Base-by-base conservation (phyloP, 2,888 invertebrate species). In the Sturmia bella region DNA sequence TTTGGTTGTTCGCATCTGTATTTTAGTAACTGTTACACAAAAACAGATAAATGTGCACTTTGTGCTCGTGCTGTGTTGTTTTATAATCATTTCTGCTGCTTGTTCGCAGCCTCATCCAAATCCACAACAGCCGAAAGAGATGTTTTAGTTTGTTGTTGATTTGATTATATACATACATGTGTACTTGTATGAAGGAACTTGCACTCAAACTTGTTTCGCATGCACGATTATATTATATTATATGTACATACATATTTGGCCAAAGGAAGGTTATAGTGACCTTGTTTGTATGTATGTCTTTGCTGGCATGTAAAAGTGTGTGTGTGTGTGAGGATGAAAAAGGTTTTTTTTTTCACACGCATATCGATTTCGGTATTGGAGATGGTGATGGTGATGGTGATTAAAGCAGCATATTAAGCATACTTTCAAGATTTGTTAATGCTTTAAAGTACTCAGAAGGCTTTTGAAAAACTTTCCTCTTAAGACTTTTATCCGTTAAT, bases 211-310 rank as follows among this genome's bases (percentile, higher is more conserved):
- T 32, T 7, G 32, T 32, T 1, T 32, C 9, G 32, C 43, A 15
- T 41, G 5, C 15, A n/a, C 24, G 24, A 27, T 19, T 39, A 13
- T 37, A 39, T 52, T n/a, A 6, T 52, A 17, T n/a, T n/a, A n/a
- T n/a, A n/a, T n/a, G n/a, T n/a, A n/a, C n/a, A n/a, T n/a, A n/a
- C n/a, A n/a, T 52, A 12, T 54, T 43, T 43, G 24, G 32, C 27
- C 19, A 17, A 7, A 11, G 43, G 48, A 59, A 59, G 59, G 27
- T 50, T 24, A 9, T 11, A 3, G 50, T 72, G 72, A 72, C 72
- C 72, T 72, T 72, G 72, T 21, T n/a, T 39, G 0, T 27, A 24
- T 32, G 3, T 39, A 50, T 37, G 13, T 19, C 27, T 32, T 32
- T 7, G 3, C 6, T 50, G 13, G 24, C 1, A 7, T 13, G 9